Evolutionary conservation across 2,797 vertebrate species (phyloP).

Genomic region (Cyclura pinguis): DNA sequence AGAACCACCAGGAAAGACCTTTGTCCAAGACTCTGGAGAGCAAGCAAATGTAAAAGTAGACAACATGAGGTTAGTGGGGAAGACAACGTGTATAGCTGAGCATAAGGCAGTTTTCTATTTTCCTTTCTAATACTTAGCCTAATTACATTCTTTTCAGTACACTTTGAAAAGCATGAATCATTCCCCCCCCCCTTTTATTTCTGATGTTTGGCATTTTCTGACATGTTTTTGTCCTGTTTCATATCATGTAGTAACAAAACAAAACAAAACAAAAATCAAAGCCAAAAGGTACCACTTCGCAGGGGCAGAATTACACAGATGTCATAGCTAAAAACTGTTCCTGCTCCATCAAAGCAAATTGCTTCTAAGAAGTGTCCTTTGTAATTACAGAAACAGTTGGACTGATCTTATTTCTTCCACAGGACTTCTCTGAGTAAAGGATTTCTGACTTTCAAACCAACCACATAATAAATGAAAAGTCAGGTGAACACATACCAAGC

Average conservation of each 20-base stretch:
- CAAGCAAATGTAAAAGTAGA: neutral
- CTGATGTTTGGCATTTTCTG: neutral
- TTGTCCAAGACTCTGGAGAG: no score
- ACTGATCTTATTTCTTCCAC: constrained; percentile 6
- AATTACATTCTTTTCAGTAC: neutral
- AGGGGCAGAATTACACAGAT: neutral
- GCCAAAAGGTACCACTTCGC: neutral
- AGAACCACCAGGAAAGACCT: no score
- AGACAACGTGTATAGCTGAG: neutral
- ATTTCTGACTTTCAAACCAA: neutral
- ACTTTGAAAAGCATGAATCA: neutral
- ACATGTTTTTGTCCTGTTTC: neutral
- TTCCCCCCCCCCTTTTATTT: neutral
- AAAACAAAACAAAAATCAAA: neutral
- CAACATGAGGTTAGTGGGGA: neutral
- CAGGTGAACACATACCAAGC: neutral
- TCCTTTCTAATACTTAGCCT: neutral
- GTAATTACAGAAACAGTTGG: constrained; percentile 1
- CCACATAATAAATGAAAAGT: neutral
- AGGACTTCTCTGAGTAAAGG: neutral
- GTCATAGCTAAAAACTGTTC: neutral
- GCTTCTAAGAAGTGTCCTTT: neutral
- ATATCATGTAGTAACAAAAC: neutral
- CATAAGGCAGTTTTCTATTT: neutral
- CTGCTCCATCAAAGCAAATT: neutral